Evolutionary conservation across 2,888 invertebrate species (phyloP).

Genomic region (Plagodis dolabraria): DNA sequence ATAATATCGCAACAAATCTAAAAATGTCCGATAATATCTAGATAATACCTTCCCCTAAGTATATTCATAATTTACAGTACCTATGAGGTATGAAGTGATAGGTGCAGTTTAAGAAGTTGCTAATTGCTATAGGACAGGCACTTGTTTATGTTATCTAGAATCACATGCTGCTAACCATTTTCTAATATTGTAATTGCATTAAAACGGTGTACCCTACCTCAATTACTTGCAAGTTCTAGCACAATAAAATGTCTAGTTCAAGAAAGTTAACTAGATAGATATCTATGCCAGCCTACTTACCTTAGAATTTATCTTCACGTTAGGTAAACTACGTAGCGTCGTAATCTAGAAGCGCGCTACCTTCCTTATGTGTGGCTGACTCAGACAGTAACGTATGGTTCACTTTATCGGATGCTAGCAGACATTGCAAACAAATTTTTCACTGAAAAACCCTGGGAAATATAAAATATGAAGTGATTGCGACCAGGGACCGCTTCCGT

Average conservation of each 20-base stretch:
- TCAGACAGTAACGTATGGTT: constrained; percentile 31
- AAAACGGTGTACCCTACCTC: background rate
- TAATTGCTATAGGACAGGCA: too few relatives aligned
- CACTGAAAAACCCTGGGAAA: constrained; percentile 15
- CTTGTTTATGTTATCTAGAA: too few relatives aligned
- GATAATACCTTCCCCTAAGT: too few relatives aligned
- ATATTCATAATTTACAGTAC: too few relatives aligned
- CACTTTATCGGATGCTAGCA: constrained; percentile 34
- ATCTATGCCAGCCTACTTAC: constrained; percentile 9
- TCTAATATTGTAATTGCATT: too few relatives aligned
- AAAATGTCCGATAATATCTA: too few relatives aligned
- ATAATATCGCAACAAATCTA: too few relatives aligned
- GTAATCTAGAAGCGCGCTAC: constrained; percentile 24
- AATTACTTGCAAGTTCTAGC: background rate
- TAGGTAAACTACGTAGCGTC: constrained; percentile 13
- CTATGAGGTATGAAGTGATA: too few relatives aligned
- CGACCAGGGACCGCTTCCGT: constrained; percentile 26
- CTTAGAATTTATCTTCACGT: constrained; percentile 27
- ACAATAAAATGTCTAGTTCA: constrained; percentile 1
- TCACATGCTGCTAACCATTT: background rate
- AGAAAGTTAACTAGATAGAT: constrained; percentile 8
- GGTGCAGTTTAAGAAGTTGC: too few relatives aligned
- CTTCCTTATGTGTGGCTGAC: constrained; percentile 22
- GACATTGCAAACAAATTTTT: constrained; percentile 34
- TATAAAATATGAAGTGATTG: constrained; percentile 24